Evolutionary conservation across 2,797 vertebrate genomes (phyloP), one percentile per base, ranked within the genome.

Genomic region (Notolabrus celidotus): DNA sequence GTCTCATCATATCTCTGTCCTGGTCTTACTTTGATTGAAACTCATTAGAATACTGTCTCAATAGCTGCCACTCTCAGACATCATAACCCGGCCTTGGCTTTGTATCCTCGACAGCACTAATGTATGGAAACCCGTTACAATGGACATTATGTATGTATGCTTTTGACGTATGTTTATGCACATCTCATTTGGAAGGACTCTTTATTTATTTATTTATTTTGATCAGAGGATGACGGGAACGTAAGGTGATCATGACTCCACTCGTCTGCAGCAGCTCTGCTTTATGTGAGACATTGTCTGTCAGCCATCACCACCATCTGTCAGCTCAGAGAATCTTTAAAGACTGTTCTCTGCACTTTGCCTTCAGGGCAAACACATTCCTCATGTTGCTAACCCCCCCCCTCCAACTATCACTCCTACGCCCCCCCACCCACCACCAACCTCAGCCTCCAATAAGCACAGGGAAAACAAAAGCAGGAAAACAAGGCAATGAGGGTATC

Each of bases 291-390:
- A 83, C 81, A 19, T 29, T 80, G 85, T 88, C 86, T 88, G 87
- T 89, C 87, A 89, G 87, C 76, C 87, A 51, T 91, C 89, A 88
- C 68, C 7, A 55, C 84, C 89, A 85, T 90, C 87, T 89, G 91
- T 92, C 91, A 89, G 83, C 81, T 7, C 62, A 9, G 22, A 69
- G 67, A 75, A 86, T 88, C 85, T 92, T 89, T 88, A 88, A 92
- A 91, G 87, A 71, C 83, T 88, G 80, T 51, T 80, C 83, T 77
- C 74, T 87, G 83, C 85, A 81, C 84, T 88, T 76, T 86, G 82
- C 86, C 90, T 88, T 79, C 79, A 15, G 90, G 91, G 86, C 86
- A 82, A 89, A 86, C 84, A 74, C 83, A 88, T 89, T 87, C 59
- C 87, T 89, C 83, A 82, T 86, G 86, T 87, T 79, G 66, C 73